These are phyloP conservation scores for Apotomis turbidana DNA, from an alignment of 2,888 invertebrate genomes.

Conservation along the genomic window DNA sequence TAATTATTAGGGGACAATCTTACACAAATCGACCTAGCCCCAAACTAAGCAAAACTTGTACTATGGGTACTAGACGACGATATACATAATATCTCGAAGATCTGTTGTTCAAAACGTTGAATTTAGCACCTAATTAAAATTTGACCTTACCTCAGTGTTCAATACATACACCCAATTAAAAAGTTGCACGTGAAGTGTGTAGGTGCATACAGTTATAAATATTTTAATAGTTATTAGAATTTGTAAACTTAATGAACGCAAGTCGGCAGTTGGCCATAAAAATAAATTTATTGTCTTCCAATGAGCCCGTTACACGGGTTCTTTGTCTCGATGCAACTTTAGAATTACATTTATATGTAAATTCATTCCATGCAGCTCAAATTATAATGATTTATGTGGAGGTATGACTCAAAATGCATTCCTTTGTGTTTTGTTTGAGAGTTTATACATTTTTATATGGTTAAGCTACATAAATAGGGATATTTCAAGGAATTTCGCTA, in stretches of 20 bases:
- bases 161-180: neutral
- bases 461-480: neutral
- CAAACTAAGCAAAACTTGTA: too few species aligned
- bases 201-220: constrained; percentile 28
- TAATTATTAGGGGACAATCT: too few species aligned
- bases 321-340: constrained; percentile 46
- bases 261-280: constrained; percentile 44
- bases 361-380: constrained; percentile 43
- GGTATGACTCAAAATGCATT: constrained; percentile 34
- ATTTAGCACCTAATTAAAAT: too few species aligned
- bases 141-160: too few species aligned
- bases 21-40: too few species aligned
- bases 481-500: constrained; percentile 16
- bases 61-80: too few species aligned
- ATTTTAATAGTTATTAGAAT: constrained; percentile 27
- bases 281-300: constrained; percentile 49
- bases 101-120: too few species aligned
- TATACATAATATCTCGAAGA: too few species aligned
- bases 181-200: neutral
- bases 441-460: neutral
- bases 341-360: constrained; percentile 51
- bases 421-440: constrained; percentile 22
- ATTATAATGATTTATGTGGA: constrained; percentile 41
- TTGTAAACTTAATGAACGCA: constrained; percentile 30
- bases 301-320: constrained; percentile 46